Base-by-base conservation (phyloP, 2,888 invertebrate genomes). In the Nomada flava region DNA sequence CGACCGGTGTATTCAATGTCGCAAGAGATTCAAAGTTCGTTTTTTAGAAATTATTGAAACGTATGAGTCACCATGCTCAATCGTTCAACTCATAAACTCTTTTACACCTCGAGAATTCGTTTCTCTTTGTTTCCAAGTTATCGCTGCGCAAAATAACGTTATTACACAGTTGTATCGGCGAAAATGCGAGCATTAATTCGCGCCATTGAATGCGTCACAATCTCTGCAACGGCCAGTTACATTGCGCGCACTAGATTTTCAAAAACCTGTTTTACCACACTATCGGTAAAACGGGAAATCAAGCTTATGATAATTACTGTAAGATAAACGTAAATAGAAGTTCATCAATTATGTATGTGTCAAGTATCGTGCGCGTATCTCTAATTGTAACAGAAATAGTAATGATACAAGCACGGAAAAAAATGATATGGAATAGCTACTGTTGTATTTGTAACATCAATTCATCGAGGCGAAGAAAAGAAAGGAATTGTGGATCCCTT, bases 191-290 rank as follows among this genome's bases (percentile, higher is more conserved):
- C 5, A 50, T 2, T 20, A 15, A n/a, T 73, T 64, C 10, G 47
- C 47, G 20, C n/a, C 44, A 29, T 47, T 18, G 2, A 13, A 18
- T 59, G 13, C 53, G 2, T 26, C 13, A n/a, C 5, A 29, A 71
- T 73, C 7, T 50, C n/a, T n/a, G 7, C 62, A 13, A 44, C 5
- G 36, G 18, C 23, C n/a, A 50, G 3, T 62, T n/a, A 47, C 23
- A 59, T 15, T 68, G 50, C 23, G 20, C 23, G 23, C 23, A 15
- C 15, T 15, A 52, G 23, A 47, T 53, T 67, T 23, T n/a, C 26
- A 44, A 36, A 73, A 62, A 60, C 47, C 60, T 65, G 65, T 73
- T 65, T 60, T 26, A 59, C 59, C 36, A 18, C 13, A 52, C 20
- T 42, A 52, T 2, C 44, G 57, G 57, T 59, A 59, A 50, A 59